Evolutionary conservation across 2,113 vertebrate genomes (phyloP).

Genomic region (Lates calcarifer): DNA sequence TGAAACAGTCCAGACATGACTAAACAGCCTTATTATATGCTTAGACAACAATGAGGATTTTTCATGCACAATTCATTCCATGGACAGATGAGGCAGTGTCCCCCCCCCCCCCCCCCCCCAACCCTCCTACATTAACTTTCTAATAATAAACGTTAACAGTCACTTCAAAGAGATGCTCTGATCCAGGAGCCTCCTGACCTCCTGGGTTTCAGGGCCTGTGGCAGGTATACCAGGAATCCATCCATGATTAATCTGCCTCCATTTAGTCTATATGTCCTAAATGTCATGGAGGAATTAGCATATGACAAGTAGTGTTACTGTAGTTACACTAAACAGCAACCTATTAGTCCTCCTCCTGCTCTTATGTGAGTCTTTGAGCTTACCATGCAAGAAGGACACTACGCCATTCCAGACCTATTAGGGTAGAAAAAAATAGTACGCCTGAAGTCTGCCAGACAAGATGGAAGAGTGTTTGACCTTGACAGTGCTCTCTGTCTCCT

Average conservation of each 20-base stretch:
- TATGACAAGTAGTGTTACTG: not conserved
- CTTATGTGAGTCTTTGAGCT: conserved; percentile 23
- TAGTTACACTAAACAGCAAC: conserved; percentile 24
- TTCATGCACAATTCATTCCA: not conserved
- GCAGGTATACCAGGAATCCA: not conserved
- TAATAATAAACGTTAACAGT: not conserved
- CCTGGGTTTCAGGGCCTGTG: not conserved
- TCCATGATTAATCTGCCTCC: conserved; percentile 31
- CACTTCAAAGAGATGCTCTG: not conserved
- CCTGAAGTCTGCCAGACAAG: conserved; percentile 41
- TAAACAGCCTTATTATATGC: not conserved
- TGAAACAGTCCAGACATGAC: conserved; percentile 31
- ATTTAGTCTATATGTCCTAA: conserved; percentile 18
- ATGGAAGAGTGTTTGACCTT: conserved; percentile 59
- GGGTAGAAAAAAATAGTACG: conserved; percentile 14
- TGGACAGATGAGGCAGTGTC: not conserved
- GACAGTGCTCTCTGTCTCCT: conserved; percentile 28
- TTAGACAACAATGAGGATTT: not conserved
- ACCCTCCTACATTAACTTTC: not conserved
- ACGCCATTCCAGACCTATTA: conserved; percentile 18
- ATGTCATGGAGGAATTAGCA: conserved; percentile 10
- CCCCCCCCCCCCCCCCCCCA: too few relatives aligned
- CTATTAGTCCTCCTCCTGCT: conserved; percentile 5
- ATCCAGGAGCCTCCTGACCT: not conserved
- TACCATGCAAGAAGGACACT: conserved; percentile 39